Conservation (phyloP, 2,888 invertebrate genomes). For the Nipponacmea schrenckii region DNA sequence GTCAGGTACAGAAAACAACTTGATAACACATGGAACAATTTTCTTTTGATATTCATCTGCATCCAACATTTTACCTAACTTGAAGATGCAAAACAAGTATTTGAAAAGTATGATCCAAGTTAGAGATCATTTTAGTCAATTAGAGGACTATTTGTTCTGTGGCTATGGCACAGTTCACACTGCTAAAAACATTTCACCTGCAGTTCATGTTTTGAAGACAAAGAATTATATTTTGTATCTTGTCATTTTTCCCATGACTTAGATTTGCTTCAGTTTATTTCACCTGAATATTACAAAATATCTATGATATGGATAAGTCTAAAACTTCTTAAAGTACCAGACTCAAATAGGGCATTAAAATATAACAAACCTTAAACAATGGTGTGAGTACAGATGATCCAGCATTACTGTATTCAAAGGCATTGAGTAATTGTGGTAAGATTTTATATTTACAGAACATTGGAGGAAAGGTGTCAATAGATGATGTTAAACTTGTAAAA, state of each 20-base stretch:
- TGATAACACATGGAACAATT: conserved; percentile 97
- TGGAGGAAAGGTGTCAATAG: conserved; percentile 91
- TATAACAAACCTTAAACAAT: conserved; percentile 82
- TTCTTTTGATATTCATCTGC: conserved; percentile 93
- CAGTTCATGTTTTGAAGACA: too few relatives aligned
- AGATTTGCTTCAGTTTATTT: too few relatives aligned
- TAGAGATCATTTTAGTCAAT: not conserved
- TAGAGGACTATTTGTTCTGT: too few relatives aligned
- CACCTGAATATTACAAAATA: too few relatives aligned
- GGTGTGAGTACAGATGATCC: conserved; percentile 94
- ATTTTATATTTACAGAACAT: conserved; percentile 94
- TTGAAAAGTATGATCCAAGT: not conserved
- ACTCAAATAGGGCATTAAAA: too few relatives aligned
- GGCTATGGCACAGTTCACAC: too few relatives aligned
- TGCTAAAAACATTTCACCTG: too few relatives aligned
- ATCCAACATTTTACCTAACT: conserved; percentile 90
- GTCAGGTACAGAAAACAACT: conserved; percentile 94
- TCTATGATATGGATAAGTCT: too few relatives aligned
- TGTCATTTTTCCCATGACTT: too few relatives aligned
- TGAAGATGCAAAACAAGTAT: conserved; percentile 61
- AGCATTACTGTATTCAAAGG: conserved; percentile 97
- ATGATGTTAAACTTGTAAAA: conserved; percentile 85
- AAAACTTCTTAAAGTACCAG: too few relatives aligned
- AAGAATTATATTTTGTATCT: too few relatives aligned
- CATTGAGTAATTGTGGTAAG: conserved; percentile 90